A percentile compares a stretch with the other conserved stretches of the same genome.
These are phyloP conservation scores for Reinhardtius hippoglossoides DNA, from an alignment of 2,113 vertebrate species.

Conservation along the genomic window DNA sequence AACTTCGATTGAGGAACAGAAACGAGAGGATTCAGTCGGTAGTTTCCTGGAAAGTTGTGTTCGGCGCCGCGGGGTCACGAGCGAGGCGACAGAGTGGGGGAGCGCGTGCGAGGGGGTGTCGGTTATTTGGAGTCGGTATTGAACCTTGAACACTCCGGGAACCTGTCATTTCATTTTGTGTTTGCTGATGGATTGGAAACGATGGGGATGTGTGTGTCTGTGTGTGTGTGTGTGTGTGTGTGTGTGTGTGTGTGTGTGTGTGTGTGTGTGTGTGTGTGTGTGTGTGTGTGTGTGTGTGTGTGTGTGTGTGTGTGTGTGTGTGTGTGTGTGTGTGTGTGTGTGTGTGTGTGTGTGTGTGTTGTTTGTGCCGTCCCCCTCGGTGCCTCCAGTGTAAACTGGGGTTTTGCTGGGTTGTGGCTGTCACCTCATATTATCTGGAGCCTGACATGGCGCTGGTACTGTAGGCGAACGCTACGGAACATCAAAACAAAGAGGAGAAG, in stretches of 20 bases:
- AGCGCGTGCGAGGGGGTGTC: neutral
- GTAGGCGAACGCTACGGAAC: constrained; percentile 24
- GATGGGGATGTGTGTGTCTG: constrained; percentile 50
- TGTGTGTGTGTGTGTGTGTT: constrained; percentile 1
- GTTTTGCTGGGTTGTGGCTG: constrained; percentile 69
- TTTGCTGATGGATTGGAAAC: constrained; percentile 67
- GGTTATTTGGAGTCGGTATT: constrained; percentile 33
- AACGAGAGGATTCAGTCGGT: too few relatives aligned
- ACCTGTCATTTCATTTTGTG: constrained; percentile 66
- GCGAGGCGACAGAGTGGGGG: neutral
- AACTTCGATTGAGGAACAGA: too few relatives aligned
- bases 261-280: neutral
- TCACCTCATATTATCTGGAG: constrained; percentile 71
- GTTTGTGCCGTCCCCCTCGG: constrained; percentile 54
- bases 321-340: constrained; percentile 10
- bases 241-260: neutral
- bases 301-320: neutral
- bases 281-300: neutral
- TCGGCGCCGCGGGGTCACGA: neutral
- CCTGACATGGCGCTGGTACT: constrained; percentile 53
- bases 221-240: too few relatives aligned
- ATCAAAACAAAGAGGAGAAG: constrained; percentile 5
- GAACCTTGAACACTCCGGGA: constrained; percentile 68
- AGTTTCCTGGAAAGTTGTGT: too few relatives aligned
- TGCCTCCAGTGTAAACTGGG: constrained; percentile 51